Conservation (phyloP, 2,888 invertebrate species). For the Frankliniella fusca region DNA sequence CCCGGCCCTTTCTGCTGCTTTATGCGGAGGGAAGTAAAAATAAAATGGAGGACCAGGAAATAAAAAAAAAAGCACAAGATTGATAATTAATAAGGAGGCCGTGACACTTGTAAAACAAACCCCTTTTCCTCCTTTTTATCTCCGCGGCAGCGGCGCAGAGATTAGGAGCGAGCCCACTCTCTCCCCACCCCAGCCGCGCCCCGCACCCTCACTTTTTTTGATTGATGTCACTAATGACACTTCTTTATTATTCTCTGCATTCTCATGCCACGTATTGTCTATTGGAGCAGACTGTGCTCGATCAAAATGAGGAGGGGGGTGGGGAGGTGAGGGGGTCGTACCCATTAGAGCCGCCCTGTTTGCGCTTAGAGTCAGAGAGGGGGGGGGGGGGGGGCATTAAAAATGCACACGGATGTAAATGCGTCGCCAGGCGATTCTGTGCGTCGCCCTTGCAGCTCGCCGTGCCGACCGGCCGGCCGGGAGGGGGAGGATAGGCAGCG, state of each 20-base stretch:
- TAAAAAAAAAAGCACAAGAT: background rate
- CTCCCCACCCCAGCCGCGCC: background rate
- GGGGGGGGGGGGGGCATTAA: background rate
- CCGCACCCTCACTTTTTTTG: background rate
- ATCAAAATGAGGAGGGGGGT: background rate
- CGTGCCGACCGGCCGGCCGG: background rate
- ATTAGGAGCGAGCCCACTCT: background rate
- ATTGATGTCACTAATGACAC: conserved; percentile 10
- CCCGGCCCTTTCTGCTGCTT: too few relatives aligned
- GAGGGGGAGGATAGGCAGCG: too few relatives aligned
- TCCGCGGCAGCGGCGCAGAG: background rate
- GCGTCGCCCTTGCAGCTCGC: background rate
- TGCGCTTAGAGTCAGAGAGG: background rate
- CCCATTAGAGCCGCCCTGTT: background rate
- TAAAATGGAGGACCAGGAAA: too few relatives aligned
- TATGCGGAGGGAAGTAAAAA: too few relatives aligned
- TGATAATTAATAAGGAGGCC: background rate
- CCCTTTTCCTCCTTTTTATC: background rate
- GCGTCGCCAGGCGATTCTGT: background rate
- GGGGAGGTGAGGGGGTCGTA: background rate
- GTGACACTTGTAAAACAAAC: conserved; percentile 19
- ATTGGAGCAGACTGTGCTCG: background rate
- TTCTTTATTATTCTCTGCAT: background rate
- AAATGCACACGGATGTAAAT: conserved; percentile 17
- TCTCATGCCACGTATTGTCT: conserved; percentile 10